Evolutionary conservation across 1,140 invertebrate species (phyloP).

Genomic region (Drosophila miranda): DNA sequence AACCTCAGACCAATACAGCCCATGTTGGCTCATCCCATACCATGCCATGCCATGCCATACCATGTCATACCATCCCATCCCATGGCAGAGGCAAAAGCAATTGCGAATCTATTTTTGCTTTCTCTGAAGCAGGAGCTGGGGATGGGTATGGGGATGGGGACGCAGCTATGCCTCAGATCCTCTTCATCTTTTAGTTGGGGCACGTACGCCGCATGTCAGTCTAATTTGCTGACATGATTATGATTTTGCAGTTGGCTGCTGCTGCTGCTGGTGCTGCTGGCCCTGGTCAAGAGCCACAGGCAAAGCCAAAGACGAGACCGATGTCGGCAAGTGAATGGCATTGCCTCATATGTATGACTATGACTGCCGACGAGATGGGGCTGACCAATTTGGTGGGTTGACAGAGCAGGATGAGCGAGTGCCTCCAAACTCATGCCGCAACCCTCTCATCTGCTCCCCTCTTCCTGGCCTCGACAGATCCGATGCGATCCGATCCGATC

Average conservation of each 20-base stretch:
- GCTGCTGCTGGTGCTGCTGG: too few relatives aligned
- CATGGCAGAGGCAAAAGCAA: slow-evolving; percentile 22
- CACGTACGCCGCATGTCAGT: slow-evolving; percentile 77
- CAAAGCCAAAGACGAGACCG: slow-evolving; percentile 36
- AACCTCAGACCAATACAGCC: slow-evolving; percentile 18
- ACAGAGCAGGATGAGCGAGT: slow-evolving; percentile 3
- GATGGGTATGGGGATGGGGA: not conserved
- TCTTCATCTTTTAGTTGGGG: slow-evolving; percentile 74
- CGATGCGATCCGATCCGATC: not conserved
- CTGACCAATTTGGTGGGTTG: slow-evolving; percentile 30
- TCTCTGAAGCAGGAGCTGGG: slow-evolving; percentile 24
- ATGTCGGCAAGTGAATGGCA: slow-evolving; percentile 69
- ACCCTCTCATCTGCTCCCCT: not conserved
- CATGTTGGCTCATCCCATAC: slow-evolving; percentile 14
- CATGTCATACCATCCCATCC: slow-evolving; percentile 24
- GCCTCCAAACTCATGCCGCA: not conserved
- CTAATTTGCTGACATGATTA: slow-evolving; percentile 80
- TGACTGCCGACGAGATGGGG: slow-evolving; percentile 37
- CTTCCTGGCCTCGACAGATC: too few relatives aligned
- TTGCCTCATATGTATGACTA: slow-evolving; percentile 31
- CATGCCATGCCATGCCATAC: slow-evolving; percentile 30
- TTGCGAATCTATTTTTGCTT: slow-evolving; percentile 26
- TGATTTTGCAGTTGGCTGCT: slow-evolving; percentile 63
- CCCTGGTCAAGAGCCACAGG: too few relatives aligned
- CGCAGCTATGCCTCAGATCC: slow-evolving; percentile 49